phyloP scores from a whole-genome alignment of 2,113 vertebrate species.

The Seriola dumerili region DNA sequence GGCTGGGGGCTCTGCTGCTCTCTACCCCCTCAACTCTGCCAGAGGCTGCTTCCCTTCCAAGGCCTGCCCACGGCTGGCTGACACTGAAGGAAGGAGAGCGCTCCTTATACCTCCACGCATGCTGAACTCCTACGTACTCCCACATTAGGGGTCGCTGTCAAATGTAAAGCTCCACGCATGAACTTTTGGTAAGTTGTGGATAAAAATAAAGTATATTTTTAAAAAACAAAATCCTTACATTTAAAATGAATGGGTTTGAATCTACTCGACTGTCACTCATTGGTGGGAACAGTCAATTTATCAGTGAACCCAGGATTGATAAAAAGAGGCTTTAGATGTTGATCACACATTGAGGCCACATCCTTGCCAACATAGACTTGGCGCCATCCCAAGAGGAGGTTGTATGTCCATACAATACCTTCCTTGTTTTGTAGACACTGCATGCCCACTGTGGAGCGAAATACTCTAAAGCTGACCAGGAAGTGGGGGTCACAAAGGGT shows the following conservation, averaged over 20 bases:
- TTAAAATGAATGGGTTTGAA: background rate
- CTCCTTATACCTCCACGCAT: background rate
- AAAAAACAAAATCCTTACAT: background rate
- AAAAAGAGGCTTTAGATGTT: conserved; percentile 46
- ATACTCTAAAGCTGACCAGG: conserved; percentile 74
- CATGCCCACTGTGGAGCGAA: conserved; percentile 54
- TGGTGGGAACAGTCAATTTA: background rate
- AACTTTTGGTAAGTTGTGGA: conserved; percentile 2
- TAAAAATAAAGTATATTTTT: conserved; percentile 5
- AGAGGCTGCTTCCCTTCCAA: conserved; percentile 44
- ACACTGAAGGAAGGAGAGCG: conserved; percentile 26
- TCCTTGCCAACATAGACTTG: conserved; percentile 58
- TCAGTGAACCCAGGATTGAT: conserved; percentile 18
- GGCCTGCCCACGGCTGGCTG: conserved; percentile 50
- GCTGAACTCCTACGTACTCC: background rate
- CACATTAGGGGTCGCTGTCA: conserved; percentile 1
- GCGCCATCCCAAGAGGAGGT: conserved; percentile 42
- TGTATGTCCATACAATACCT: conserved; percentile 60
- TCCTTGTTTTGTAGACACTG: conserved; percentile 64
- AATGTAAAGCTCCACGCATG: conserved; percentile 9
- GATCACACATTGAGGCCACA: conserved; percentile 29
- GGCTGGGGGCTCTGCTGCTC: conserved; percentile 57
- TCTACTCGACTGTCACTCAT: background rate
- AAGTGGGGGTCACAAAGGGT: conserved; percentile 77
- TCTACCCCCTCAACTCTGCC: conserved; percentile 49